Evolutionary conservation across 2,113 vertebrate species (phyloP).

Genomic region (Murina feae): DNA sequence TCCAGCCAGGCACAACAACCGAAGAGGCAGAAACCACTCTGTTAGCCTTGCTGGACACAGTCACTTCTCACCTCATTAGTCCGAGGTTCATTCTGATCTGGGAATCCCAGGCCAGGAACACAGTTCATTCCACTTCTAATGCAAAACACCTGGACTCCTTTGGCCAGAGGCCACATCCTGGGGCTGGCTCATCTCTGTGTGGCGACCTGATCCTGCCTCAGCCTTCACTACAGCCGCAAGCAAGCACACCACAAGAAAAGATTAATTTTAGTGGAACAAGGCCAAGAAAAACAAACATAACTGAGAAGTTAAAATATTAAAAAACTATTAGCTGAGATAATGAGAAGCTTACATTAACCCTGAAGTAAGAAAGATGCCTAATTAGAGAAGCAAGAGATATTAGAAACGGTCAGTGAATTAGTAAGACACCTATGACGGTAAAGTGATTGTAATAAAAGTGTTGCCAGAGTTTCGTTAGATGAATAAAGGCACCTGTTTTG

Average conservation of each 20-base stretch:
- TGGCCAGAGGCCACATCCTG: constrained; percentile 43
- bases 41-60: neutral
- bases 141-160: constrained; percentile 53
- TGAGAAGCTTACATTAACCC: constrained; percentile 23
- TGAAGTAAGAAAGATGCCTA: neutral
- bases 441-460: neutral
- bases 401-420: neutral
- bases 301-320: constrained; percentile 60
- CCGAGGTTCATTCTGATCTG: constrained; percentile 23
- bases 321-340: constrained; percentile 48
- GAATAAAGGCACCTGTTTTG: neutral
- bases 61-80: constrained; percentile 59
- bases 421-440: neutral
- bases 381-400: constrained; percentile 32
- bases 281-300: constrained; percentile 45
- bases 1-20: neutral
- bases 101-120: neutral
- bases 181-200: constrained; percentile 10
- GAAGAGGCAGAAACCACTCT: neutral
- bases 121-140: constrained; percentile 42
- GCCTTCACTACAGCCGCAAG: constrained; percentile 29
- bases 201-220: neutral
- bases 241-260: constrained; percentile 27
- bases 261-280: constrained; percentile 42
- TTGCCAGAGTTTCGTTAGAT: neutral